Conservation (phyloP, 2,113 vertebrate genomes). For the Mus spicilegus region DNA sequence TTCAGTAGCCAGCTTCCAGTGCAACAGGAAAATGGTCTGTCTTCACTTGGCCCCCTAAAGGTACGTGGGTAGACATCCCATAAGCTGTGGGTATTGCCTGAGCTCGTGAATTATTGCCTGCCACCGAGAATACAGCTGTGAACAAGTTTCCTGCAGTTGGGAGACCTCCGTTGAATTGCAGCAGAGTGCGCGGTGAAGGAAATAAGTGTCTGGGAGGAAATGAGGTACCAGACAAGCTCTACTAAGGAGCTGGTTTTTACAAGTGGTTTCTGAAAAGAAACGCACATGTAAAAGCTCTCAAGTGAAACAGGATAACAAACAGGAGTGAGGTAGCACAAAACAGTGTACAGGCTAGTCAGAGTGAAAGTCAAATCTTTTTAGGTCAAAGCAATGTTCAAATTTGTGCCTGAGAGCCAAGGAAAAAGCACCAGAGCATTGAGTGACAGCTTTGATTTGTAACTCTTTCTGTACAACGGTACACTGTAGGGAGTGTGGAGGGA, state of each 20-base stretch:
- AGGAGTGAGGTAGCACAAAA: background rate
- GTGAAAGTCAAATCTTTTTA: slow-evolving; percentile 18
- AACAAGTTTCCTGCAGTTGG: background rate
- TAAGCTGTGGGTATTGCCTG: background rate
- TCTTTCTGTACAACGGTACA: background rate
- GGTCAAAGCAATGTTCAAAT: background rate
- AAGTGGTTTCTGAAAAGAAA: slow-evolving; percentile 46
- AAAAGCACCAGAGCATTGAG: background rate
- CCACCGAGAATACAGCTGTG: background rate
- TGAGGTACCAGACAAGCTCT: background rate
- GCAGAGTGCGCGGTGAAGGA: background rate
- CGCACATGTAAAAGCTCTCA: background rate
- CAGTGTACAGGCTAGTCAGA: background rate
- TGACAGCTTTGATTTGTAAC: slow-evolving; percentile 31
- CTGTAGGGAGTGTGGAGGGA: background rate
- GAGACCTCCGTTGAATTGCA: slow-evolving; percentile 4
- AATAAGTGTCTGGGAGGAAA: background rate
- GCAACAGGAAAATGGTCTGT: slow-evolving; percentile 79
- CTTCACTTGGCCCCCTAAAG: slow-evolving; percentile 90
- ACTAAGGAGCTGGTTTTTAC: slow-evolving; percentile 6
- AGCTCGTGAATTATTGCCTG: background rate
- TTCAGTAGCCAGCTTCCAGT: slow-evolving; percentile 88
- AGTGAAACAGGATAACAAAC: background rate
- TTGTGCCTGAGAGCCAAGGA: slow-evolving; percentile 42
- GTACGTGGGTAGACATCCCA: slow-evolving; percentile 80